phyloP scores from a whole-genome alignment of 1,140 invertebrate species.

The Pararge aegeria region DNA sequence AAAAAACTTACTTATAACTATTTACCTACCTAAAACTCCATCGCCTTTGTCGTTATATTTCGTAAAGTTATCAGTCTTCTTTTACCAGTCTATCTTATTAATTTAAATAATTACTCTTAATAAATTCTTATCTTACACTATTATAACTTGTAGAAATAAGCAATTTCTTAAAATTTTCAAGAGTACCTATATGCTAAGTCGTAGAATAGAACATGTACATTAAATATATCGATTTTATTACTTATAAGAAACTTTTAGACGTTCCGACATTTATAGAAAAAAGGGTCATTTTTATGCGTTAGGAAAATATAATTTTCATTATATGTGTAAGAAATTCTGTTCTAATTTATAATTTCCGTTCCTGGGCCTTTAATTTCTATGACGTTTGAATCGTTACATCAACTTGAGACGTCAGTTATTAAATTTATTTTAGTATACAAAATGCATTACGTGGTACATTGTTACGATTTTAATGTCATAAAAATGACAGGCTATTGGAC shows the following conservation, averaged over 20 bases:
- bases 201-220: slow-evolving; percentile 77
- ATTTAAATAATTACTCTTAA: slow-evolving; percentile 15
- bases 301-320: not conserved
- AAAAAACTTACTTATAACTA: too few relatives aligned
- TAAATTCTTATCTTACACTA: slow-evolving; percentile 21
- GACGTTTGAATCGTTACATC: too few relatives aligned
- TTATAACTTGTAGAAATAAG: slow-evolving; percentile 31
- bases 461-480: too few relatives aligned
- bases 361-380: too few relatives aligned
- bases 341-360: not conserved
- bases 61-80: slow-evolving; percentile 57
- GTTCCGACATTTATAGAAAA: slow-evolving; percentile 4
- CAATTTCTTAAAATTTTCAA: slow-evolving; percentile 45
- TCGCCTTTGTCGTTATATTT: too few relatives aligned
- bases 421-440: too few relatives aligned
- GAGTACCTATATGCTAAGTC: slow-evolving; percentile 44
- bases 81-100: slow-evolving; percentile 55
- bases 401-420: too few relatives aligned
- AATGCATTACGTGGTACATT: too few relatives aligned
- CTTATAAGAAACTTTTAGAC: slow-evolving; percentile 48
- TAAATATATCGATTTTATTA: slow-evolving; percentile 69
- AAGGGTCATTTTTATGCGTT: slow-evolving; percentile 2
- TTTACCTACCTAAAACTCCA: too few relatives aligned
- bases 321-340: not conserved
- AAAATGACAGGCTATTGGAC: too few relatives aligned